phyloP scores from a whole-genome alignment of 2,797 vertebrate species.

The Hippoglossus hippoglossus region DNA sequence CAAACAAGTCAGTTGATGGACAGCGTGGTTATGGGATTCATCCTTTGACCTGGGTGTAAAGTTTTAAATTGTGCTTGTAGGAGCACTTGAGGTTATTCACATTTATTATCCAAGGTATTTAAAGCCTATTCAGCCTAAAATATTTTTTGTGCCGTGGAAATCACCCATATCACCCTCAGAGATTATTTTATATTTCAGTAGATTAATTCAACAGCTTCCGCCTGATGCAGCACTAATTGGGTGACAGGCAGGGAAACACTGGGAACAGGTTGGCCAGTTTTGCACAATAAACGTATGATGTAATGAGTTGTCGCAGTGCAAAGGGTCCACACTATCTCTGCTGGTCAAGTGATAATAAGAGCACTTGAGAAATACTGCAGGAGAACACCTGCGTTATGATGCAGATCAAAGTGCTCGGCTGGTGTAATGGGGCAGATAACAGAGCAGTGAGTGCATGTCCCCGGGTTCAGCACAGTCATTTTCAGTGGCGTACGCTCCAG shows the following conservation, averaged over 20 bases:
- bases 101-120: not conserved
- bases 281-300: slow-evolving; percentile 23
- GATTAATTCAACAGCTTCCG: not conserved
- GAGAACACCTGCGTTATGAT: not conserved
- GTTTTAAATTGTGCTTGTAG: not conserved
- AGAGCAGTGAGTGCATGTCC: slow-evolving; percentile 24
- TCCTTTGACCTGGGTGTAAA: slow-evolving; percentile 16
- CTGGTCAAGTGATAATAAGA: slow-evolving; percentile 22
- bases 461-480: not conserved
- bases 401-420: slow-evolving; percentile 25
- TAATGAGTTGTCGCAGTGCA: slow-evolving; percentile 26
- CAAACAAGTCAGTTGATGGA: slow-evolving; percentile 10
- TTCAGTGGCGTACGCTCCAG: no score
- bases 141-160: not conserved
- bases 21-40: slow-evolving; percentile 22
- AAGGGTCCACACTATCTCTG: slow-evolving; percentile 29
- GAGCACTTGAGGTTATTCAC: not conserved
- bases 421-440: slow-evolving; percentile 24
- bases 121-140: not conserved
- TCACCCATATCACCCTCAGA: not conserved
- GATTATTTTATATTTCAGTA: not conserved
- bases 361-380: not conserved
- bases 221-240: not conserved
- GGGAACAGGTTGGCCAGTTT: not conserved
- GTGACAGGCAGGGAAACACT: slow-evolving; percentile 21